Conservation (phyloP, 2,113 vertebrate species). For the Zeus faber region DNA sequence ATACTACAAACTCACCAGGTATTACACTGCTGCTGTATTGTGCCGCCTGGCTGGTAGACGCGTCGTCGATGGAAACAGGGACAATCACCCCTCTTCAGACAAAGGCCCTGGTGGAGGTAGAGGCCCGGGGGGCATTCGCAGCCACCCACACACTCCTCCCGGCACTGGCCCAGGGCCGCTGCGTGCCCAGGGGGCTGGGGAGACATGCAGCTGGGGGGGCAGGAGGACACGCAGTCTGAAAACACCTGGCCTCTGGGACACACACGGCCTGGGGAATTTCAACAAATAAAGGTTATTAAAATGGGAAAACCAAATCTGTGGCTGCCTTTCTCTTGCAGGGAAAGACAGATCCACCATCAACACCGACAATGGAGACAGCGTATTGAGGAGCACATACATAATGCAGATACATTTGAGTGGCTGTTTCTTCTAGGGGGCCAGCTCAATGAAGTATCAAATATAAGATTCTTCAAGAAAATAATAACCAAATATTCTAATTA, state of each 20-base stretch:
- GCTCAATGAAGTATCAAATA: too few species aligned
- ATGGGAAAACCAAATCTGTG: too few species aligned
- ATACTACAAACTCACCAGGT: slow-evolving; percentile 71
- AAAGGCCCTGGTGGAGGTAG: slow-evolving; percentile 71
- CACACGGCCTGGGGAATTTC: slow-evolving; percentile 73
- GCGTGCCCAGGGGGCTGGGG: slow-evolving; percentile 38
- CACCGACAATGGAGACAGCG: too few species aligned
- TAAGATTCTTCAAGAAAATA: too few species aligned
- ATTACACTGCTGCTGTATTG: slow-evolving; percentile 82
- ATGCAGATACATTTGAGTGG: too few species aligned
- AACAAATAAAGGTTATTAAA: too few species aligned
- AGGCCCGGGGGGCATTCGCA: slow-evolving; percentile 81
- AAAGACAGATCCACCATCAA: too few species aligned
- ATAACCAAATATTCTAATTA: too few species aligned
- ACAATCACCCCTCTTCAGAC: slow-evolving; percentile 72
- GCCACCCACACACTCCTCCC: slow-evolving; percentile 82
- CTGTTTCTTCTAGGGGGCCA: too few species aligned
- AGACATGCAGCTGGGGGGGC: slow-evolving; percentile 77
- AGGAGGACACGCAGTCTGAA: slow-evolving; percentile 85
- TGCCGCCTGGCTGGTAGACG: slow-evolving; percentile 73
- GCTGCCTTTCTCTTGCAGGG: too few species aligned
- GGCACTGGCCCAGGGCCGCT: slow-evolving; percentile 61
- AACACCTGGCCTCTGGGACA: slow-evolving; percentile 78
- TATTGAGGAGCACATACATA: too few species aligned
- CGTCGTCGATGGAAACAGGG: slow-evolving; percentile 83